Evolutionary conservation across 2,113 vertebrate genomes (phyloP).

Genomic region (Pleuronectes platessa): DNA sequence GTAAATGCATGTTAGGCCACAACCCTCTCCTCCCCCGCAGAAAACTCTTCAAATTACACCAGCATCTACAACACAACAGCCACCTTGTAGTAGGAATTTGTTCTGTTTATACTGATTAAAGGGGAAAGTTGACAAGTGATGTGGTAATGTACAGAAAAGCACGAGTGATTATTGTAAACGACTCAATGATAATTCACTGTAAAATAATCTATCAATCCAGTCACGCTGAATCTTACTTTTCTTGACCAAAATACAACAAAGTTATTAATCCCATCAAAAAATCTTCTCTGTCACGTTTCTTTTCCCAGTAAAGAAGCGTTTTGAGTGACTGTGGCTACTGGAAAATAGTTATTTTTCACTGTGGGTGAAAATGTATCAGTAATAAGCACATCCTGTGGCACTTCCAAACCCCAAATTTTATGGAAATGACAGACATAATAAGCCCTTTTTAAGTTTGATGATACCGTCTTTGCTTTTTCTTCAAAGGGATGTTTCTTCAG

Average conservation of each 20-base stretch:
- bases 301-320: slow-evolving; percentile 15
- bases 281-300: slow-evolving; percentile 5
- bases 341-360: slow-evolving; percentile 21
- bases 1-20: slow-evolving; percentile 23
- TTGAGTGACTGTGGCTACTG: slow-evolving; percentile 1
- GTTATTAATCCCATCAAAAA: slow-evolving; percentile 19
- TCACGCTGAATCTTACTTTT: background rate
- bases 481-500: slow-evolving; percentile 46
- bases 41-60: slow-evolving; percentile 18
- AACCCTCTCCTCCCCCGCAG: slow-evolving; percentile 31
- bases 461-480: slow-evolving; percentile 43
- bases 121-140: background rate
- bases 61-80: background rate
- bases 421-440: slow-evolving; percentile 52
- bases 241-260: background rate
- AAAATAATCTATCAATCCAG: background rate
- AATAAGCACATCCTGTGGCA: slow-evolving; percentile 42
- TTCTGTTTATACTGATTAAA: background rate
- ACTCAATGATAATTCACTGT: background rate
- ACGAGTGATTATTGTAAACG: background rate
- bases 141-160: background rate
- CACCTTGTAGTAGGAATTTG: slow-evolving; percentile 5
- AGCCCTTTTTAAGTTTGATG: slow-evolving; percentile 42
- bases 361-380: slow-evolving; percentile 26
- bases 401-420: slow-evolving; percentile 44